phyloP scores from a whole-genome alignment of 2,113 vertebrate genomes.

The Raja brachyura region DNA sequence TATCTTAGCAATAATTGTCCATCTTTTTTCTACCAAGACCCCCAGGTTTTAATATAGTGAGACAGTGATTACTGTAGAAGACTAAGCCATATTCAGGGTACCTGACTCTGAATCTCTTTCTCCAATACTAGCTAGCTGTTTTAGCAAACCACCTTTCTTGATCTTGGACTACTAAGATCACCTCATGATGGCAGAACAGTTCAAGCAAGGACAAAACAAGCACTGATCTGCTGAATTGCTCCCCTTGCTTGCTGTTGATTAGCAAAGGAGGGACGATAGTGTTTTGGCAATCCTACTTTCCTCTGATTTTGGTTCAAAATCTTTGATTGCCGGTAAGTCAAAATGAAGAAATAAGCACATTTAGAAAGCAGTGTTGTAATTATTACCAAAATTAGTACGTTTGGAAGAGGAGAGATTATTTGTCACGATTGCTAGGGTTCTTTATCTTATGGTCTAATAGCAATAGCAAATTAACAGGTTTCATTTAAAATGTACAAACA shows the following conservation, averaged over 20 bases:
- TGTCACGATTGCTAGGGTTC: background rate
- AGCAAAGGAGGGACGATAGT: background rate
- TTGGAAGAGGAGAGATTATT: background rate
- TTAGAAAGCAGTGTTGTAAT: background rate
- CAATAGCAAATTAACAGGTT: background rate
- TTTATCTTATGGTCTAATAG: background rate
- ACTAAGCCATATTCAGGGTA: background rate
- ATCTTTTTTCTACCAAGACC: background rate
- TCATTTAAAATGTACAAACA: background rate
- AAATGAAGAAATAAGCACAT: background rate
- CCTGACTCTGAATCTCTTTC: background rate
- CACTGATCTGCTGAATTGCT: background rate
- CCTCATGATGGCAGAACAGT: background rate
- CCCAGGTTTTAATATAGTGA: background rate
- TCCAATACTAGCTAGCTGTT: background rate
- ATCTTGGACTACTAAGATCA: background rate
- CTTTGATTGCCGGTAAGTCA: background rate
- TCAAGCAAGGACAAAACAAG: background rate
- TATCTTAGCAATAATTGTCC: background rate
- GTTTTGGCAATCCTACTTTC: background rate
- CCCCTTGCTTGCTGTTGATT: background rate
- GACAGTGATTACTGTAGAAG: background rate
- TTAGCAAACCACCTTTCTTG: slow-evolving; percentile 3
- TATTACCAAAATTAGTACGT: background rate
- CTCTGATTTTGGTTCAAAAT: background rate